Evolutionary conservation across 2,113 vertebrate genomes (phyloP).

Genomic region (Synodontis membranacea): DNA sequence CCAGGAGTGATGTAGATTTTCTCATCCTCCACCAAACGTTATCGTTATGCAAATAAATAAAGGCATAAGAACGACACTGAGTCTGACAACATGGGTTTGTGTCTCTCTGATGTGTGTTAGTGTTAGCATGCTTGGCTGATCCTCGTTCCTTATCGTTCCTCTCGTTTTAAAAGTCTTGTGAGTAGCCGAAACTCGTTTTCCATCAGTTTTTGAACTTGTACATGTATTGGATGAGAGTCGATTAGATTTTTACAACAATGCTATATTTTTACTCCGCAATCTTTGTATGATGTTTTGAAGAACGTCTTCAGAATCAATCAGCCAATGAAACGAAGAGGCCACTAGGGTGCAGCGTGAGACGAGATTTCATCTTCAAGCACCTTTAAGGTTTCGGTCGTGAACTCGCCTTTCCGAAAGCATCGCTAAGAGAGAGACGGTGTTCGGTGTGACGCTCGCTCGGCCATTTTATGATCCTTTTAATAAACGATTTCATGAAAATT

Average conservation of each 20-base stretch:
- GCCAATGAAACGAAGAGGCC: neutral
- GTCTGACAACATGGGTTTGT: slow-evolving; percentile 22
- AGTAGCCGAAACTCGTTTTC: slow-evolving; percentile 35
- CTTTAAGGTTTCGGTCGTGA: neutral
- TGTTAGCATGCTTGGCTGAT: slow-evolving; percentile 17
- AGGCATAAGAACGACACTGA: slow-evolving; percentile 38
- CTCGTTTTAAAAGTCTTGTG: slow-evolving; percentile 14
- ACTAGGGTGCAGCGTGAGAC: slow-evolving; percentile 22
- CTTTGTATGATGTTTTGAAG: neutral
- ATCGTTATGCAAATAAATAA: slow-evolving; percentile 53
- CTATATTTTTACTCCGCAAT: slow-evolving; percentile 46
- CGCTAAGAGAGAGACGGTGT: neutral
- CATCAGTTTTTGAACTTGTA: slow-evolving; percentile 12
- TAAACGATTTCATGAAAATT: neutral
- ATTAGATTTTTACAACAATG: slow-evolving; percentile 26
- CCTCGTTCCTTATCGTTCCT: neutral
- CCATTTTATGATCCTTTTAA: neutral
- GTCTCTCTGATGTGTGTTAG: slow-evolving; percentile 15
- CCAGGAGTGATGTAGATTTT: slow-evolving; percentile 25
- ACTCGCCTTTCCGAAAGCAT: neutral
- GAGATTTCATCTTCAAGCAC: neutral
- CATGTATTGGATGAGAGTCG: slow-evolving; percentile 14
- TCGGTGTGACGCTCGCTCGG: neutral
- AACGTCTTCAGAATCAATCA: neutral
- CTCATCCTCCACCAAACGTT: slow-evolving; percentile 29